phyloP scores from a whole-genome alignment of 1,140 invertebrate genomes.

The Drosophila littoralis region DNA sequence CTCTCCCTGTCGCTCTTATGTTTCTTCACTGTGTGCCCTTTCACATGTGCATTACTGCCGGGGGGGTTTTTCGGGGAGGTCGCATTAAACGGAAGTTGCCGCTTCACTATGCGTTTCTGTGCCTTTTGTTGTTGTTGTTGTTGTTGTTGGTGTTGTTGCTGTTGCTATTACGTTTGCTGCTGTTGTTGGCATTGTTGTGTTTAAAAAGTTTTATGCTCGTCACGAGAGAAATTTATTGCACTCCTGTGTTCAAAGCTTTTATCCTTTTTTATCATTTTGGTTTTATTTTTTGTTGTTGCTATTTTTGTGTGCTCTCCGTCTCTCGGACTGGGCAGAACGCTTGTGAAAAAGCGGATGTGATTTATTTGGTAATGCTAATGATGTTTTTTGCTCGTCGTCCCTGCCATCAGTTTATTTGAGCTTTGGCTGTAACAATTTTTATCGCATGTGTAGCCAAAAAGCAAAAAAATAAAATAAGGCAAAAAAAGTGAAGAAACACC shows the following conservation, averaged over 20 bases:
- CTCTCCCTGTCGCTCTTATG: neutral
- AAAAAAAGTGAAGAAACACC: constrained; percentile 17
- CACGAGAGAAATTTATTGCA: constrained; percentile 84
- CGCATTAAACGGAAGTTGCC: constrained; percentile 79
- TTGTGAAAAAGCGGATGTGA: constrained; percentile 81
- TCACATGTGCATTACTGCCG: constrained; percentile 73
- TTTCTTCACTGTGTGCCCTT: constrained; percentile 22
- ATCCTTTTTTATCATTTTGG: constrained; percentile 78
- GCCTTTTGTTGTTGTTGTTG: constrained; percentile 50
- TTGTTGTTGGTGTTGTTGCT: constrained; percentile 4
- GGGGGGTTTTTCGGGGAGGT: constrained; percentile 38
- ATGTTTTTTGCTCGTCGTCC: constrained; percentile 76
- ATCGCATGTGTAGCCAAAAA: constrained; percentile 74
- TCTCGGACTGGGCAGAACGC: constrained; percentile 61
- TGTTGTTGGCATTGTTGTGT: constrained; percentile 59
- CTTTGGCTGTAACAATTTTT: constrained; percentile 72
- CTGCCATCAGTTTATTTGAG: constrained; percentile 76
- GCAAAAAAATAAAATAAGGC: constrained; percentile 26
- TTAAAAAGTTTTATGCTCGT: constrained; percentile 84
- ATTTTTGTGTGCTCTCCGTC: constrained; percentile 22
- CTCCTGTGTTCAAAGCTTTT: constrained; percentile 84
- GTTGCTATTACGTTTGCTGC: constrained; percentile 1
- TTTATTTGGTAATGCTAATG: constrained; percentile 83
- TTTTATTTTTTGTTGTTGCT: constrained; percentile 56
- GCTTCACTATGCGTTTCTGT: constrained; percentile 76